phyloP scores from a whole-genome alignment of 2,797 vertebrate genomes.

The Stomatorhinus walkeri region DNA sequence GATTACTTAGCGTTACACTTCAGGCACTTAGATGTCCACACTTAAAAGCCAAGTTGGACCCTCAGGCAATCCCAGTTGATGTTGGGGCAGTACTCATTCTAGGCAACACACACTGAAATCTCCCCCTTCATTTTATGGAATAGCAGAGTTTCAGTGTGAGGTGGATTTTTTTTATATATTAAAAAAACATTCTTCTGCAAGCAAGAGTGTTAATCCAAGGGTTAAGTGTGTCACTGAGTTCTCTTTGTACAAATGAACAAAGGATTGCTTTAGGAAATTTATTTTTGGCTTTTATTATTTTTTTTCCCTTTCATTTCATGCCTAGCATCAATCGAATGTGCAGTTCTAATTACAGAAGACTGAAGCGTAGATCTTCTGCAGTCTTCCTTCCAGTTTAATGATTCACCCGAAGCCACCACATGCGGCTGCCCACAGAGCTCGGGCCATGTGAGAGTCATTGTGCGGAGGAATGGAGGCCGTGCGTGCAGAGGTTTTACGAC shows the following conservation, averaged over 20 bases:
- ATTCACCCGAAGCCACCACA: conserved; percentile 65
- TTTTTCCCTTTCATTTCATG: conserved; percentile 45
- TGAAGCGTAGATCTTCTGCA: conserved; percentile 56
- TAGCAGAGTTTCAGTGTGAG: not conserved
- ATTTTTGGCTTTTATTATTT: conserved; percentile 36
- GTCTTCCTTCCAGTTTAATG: conserved; percentile 67
- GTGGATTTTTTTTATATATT: not conserved
- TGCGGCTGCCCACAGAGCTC: conserved; percentile 64
- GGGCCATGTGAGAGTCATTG: conserved; percentile 63
- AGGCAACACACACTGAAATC: conserved; percentile 35
- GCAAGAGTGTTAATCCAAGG: not conserved
- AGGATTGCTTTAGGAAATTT: not conserved
- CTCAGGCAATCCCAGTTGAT: conserved; percentile 10
- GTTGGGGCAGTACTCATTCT: not conserved
- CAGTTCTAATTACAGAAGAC: conserved; percentile 64
- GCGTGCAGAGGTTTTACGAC: conserved; percentile 49
- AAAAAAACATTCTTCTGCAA: not conserved
- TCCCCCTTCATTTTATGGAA: conserved; percentile 10
- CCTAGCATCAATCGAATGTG: conserved; percentile 67
- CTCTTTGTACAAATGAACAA: not conserved
- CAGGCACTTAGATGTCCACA: conserved; percentile 63
- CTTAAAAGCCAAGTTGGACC: conserved; percentile 49
- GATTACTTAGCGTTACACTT: conserved; percentile 69
- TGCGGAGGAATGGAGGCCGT: conserved; percentile 41
- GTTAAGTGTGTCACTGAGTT: conserved; percentile 39